phyloP scores from a whole-genome alignment of 2,888 invertebrate genomes.

The Physocephala rufipes region DNA sequence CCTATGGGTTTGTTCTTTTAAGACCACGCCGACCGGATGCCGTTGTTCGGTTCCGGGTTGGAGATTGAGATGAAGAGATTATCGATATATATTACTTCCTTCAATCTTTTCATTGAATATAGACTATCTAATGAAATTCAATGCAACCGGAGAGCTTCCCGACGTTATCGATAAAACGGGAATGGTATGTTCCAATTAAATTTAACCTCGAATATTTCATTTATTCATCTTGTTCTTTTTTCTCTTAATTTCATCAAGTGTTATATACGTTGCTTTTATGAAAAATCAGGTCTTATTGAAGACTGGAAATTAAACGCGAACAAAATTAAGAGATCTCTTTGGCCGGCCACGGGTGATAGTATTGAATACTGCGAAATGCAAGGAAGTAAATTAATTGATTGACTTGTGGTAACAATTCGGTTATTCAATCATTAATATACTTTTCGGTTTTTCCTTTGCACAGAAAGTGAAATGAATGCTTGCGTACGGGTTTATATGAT shows the following conservation, averaged over 20 bases:
- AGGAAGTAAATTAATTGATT: constrained; percentile 52
- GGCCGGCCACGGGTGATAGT: constrained; percentile 62
- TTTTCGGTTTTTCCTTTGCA: constrained; percentile 51
- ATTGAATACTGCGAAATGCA: constrained; percentile 59
- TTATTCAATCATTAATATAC: background rate
- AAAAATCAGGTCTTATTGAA: constrained; percentile 66
- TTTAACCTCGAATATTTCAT: background rate
- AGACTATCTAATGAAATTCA: constrained; percentile 68
- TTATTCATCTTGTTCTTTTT: background rate
- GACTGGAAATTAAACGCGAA: constrained; percentile 66
- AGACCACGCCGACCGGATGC: too few relatives aligned
- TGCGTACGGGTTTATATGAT: constrained; percentile 69
- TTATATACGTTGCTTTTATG: constrained; percentile 69
- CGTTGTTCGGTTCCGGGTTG: too few relatives aligned
- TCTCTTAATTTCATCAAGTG: constrained; percentile 62
- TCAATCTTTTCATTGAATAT: constrained; percentile 30
- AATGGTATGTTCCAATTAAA: constrained; percentile 64
- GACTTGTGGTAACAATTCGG: too few relatives aligned
- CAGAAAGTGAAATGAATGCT: constrained; percentile 63
- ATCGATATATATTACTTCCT: background rate
- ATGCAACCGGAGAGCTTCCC: constrained; percentile 69
- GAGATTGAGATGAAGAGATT: background rate
- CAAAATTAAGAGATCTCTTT: constrained; percentile 64
- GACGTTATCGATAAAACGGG: constrained; percentile 70
- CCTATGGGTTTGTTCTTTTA: constrained; percentile 66